Conservation (phyloP, 2,888 invertebrate species). For the Drosophila dives region DNA sequence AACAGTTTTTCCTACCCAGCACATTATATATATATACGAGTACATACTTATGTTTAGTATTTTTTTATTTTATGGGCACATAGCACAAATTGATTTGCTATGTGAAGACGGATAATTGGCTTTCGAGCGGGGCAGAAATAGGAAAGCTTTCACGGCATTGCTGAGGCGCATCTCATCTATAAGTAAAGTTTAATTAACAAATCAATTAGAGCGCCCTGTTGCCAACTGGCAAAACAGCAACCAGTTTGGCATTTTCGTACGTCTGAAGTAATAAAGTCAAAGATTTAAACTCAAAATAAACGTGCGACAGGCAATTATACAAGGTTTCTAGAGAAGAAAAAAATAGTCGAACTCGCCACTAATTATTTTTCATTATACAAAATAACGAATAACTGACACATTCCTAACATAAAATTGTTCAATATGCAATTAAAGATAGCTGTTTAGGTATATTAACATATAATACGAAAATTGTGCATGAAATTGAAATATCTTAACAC, state of each 20-base stretch:
- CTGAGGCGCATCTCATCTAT: constrained; percentile 29
- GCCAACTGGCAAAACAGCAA: constrained; percentile 11
- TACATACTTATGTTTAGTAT: background rate
- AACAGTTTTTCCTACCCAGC: constrained; percentile 44
- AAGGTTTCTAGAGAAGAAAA: background rate
- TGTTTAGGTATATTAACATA: background rate
- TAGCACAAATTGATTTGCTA: constrained; percentile 63
- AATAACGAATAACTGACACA: background rate
- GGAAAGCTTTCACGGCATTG: constrained; percentile 48
- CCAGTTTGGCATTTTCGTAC: constrained; percentile 24
- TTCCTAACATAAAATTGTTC: background rate
- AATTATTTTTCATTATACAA: background rate
- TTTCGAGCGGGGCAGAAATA: constrained; percentile 37
- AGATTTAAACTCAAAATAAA: background rate
- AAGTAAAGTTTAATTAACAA: constrained; percentile 45
- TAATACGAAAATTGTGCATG: background rate
- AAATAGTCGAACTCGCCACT: background rate
- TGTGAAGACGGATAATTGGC: constrained; percentile 58
- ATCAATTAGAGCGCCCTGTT: constrained; percentile 51
- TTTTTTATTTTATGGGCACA: constrained; percentile 34
- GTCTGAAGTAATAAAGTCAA: background rate
- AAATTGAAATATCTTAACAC: background rate
- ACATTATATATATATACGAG: background rate
- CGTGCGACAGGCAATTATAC: background rate
- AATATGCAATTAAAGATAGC: background rate